Base-by-base conservation (phyloP, 2,113 vertebrate genomes). In the Phylloscopus trochiloides region DNA sequence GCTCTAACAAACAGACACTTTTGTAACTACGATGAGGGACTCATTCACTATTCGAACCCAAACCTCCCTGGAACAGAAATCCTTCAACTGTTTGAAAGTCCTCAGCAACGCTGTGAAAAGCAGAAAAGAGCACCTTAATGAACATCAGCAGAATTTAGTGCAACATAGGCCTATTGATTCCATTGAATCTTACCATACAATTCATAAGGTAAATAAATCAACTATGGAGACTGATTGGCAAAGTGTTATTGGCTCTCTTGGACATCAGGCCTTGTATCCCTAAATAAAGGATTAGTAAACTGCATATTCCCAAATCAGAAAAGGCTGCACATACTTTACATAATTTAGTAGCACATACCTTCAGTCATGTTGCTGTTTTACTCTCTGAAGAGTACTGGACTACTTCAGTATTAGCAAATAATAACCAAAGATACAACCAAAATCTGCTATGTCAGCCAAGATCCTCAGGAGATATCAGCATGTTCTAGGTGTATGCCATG, bases 1-100 rank as follows among this genome's bases (percentile, higher is more conserved):
- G 68, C 76, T 95, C 72, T 95, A 77, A 79, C 68, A 94, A 95
- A 94, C 6, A 52, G 65, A 90, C 48, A 57, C 12, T 92, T 79
- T 70, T 75, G 59, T 86, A 95, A 80, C 55, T 47, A 76, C 5
- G 15, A 88, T 21, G 45, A 89, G 87, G 40, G 75, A 86, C n/a
- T 74, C 48, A 59, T 52, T 61, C 75, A 50, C 55, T 61, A 50
- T 32, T 45, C 8, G 9, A 86, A 89, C 20, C 4, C 55, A 87
- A 92, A 88, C 51, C 95, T 68, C 88, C 48, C 68, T 57, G 79
- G 86, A 92, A 66, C 43, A 74, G n/a, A 86, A 93, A 75, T 84
- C 9, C 57, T 95, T 78, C 63, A 59, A 15, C 55, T 75, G 31
- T 57, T 83, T 43, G 52, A 19, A 83, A 80, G 63, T 71, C 47